Conservation (phyloP, 2,888 invertebrate genomes). For the Meloe dianella region DNA sequence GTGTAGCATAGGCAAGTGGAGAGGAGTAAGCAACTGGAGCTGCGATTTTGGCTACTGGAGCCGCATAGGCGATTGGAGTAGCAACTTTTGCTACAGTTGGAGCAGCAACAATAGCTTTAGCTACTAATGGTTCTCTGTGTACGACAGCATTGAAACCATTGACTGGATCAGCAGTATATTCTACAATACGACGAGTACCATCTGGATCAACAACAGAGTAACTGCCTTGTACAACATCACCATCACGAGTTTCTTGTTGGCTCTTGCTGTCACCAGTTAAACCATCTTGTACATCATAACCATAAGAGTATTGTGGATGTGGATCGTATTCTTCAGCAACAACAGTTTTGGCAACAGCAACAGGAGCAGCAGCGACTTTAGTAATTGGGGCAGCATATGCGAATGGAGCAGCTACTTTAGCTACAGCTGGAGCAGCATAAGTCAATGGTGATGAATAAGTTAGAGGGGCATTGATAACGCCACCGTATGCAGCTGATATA, state of each 20-base stretch:
- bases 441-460: conserved; percentile 10
- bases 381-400: not conserved
- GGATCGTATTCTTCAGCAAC: conserved; percentile 53
- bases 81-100: conserved; percentile 47
- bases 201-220: conserved; percentile 66
- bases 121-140: conserved; percentile 58
- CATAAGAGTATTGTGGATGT: conserved; percentile 64
- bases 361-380: conserved; percentile 29
- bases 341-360: conserved; percentile 39
- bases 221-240: conserved; percentile 67
- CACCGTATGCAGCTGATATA: not conserved
- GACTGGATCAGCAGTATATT: conserved; percentile 64
- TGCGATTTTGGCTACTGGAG: conserved; percentile 41
- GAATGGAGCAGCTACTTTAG: conserved; percentile 25
- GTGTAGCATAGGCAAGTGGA: conserved; percentile 19
- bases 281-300: conserved; percentile 65
- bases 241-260: conserved; percentile 69
- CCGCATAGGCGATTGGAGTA: conserved; percentile 34
- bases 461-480: not conserved
- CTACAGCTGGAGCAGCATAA: conserved; percentile 16
- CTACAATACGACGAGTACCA: conserved; percentile 69
- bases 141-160: conserved; percentile 66
- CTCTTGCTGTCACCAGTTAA: conserved; percentile 65
- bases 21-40: conserved; percentile 28
- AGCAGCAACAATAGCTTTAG: conserved; percentile 39